Base-by-base conservation (phyloP, 1,140 invertebrate genomes). In the silkworm (Bombyx mori) region DNA sequence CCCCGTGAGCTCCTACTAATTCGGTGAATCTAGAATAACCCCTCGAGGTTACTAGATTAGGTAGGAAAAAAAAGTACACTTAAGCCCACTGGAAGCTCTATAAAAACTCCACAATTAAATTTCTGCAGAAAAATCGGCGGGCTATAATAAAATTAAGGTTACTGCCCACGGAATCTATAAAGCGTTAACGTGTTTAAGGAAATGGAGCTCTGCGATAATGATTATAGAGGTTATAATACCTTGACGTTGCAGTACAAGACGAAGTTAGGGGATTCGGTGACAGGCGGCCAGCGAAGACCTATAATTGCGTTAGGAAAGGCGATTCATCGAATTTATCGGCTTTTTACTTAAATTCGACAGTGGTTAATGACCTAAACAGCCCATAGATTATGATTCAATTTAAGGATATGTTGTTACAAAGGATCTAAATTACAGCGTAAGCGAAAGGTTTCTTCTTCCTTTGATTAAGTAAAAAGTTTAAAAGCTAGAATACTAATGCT, bases 71-170 rank as follows among this genome's bases (percentile, higher is more conserved):
- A 42, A 49, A 44, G n/a, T 54, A 54, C 7, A 54, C 43, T 12
- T 44, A 18, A 54, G n/a, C 3, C 10, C 22, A 3, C 3, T 44
- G 44, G 63, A 65, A 65, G 52, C 63, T 52, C 57, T 61, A 62
- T n/a, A 60, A 65, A 44, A 2, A 26, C 35, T 5, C 26, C 26
- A 35, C 52, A 62, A 65, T 62, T 62, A 56, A 62, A 60, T 65
- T 65, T 59, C 42, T 54, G 35, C 44, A 53, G 57, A 65, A 65
- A 54, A 54, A 54, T 54, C 53, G 43, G 26, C 45, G 7, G 6
- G 44, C 9, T 45, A 43, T 46, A 54, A 54, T 54, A 45, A 54
- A 54, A 54, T 54, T 54, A 54, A 54, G 52, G 42, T 54, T 54
- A 12, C 12, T 22, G 53, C 26, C 43, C 12, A 10, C 45, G 8